phyloP scores from a whole-genome alignment of 2,888 invertebrate genomes.

The Philereme vetulata region DNA sequence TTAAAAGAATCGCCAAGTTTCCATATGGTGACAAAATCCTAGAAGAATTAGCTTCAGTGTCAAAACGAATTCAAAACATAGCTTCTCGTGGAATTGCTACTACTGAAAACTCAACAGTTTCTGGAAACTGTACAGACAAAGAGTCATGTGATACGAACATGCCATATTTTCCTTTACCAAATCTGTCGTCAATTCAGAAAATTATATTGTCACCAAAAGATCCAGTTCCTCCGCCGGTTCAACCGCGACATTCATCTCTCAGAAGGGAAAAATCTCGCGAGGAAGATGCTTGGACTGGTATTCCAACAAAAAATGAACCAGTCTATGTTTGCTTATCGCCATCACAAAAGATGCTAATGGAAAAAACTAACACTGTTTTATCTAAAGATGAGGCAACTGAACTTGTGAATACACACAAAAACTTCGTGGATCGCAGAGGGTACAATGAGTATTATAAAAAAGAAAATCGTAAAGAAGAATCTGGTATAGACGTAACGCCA shows the following conservation, averaged over 20 bases:
- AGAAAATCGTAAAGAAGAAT: conserved; percentile 40
- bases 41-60: conserved; percentile 87
- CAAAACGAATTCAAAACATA: conserved; percentile 78
- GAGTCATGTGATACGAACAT: conserved; percentile 49
- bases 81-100: conserved; percentile 47
- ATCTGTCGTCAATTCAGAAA: conserved; percentile 73
- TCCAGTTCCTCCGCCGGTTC: conserved; percentile 66
- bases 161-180: conserved; percentile 76
- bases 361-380: conserved; percentile 79
- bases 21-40: conserved; percentile 88
- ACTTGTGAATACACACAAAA: conserved; percentile 87
- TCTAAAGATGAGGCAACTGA: conserved; percentile 83
- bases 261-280: conserved; percentile 64
- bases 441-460: conserved; percentile 65
- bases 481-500: conserved; percentile 43
- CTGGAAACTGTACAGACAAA: conserved; percentile 31
- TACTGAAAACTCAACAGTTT: conserved; percentile 29
- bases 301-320: conserved; percentile 84
- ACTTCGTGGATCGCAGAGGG: conserved; percentile 86
- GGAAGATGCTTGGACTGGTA: conserved; percentile 82
- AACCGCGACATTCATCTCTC: conserved; percentile 72
- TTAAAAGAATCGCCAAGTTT: conserved; percentile 85
- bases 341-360: conserved; percentile 85
- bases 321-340: conserved; percentile 89
- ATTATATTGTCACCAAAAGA: conserved; percentile 59